Evolutionary conservation across 2,888 invertebrate species (phyloP), one percentile per base, ranked within the genome.

Genomic region (Epiblema foenella): DNA sequence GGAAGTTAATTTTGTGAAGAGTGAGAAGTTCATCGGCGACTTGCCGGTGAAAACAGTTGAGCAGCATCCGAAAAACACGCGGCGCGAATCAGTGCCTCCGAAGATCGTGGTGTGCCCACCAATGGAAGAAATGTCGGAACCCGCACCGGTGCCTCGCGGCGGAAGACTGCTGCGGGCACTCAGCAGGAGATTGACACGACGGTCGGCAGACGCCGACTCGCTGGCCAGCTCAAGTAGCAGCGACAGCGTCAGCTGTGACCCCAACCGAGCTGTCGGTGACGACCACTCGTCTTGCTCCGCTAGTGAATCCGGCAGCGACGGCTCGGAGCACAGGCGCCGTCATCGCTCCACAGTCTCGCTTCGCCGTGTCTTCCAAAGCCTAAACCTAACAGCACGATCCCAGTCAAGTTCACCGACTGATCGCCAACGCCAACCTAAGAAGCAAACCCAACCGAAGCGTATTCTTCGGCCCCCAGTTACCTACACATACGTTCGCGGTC

Each of bases 401-500:
- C 94, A 95, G 65, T 96, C 96, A 57, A 94, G 95, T 85, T 95
- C 94, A 70, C 95, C 95, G 39, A 88, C 87, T 12, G 91, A 93
- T 73, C 86, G 90, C 9, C 83, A 89, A 51, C 85, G 93, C 11
- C 88, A 85, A 71, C 88, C 90, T 15, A 94, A 94, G 81, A 95
- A 95, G 78, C 95, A 95, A 80, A 88, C 91, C 49, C 94, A 95
- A 70, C 96, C 96, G 1, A 96, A 97, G 83, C 94, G 96, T 78
- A 97, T 97, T 74, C 93, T 97, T 10, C 94, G 97, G 51, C 94
- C 96, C 64, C 97, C 97, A 0, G 96, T 97, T 12, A 95, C 96
- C 0, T 97, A 97, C 86, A 96, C 96, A 10, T 97, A 97, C 86
- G 96, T 97, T 1, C 95, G 95, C 75, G 97, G 97, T 58, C 94